phyloP scores from a whole-genome alignment of 2,888 invertebrate genomes.

The Lepidochitona cinerea region DNA sequence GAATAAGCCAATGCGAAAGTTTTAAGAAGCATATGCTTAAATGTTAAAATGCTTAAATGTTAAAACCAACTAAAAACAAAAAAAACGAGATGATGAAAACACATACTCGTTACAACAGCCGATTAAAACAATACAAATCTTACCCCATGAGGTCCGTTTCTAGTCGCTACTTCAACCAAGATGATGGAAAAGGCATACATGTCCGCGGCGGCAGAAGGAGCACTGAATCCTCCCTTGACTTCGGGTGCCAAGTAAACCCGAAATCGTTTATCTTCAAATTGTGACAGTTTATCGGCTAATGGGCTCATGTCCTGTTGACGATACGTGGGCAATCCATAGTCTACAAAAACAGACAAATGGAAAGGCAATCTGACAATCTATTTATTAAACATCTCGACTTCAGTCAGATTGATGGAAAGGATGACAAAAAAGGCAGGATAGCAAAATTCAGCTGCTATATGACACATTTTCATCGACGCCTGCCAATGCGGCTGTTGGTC shows the following conservation, averaged over 20 bases:
- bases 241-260: conserved; percentile 59
- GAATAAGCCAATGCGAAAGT: too few species aligned
- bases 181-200: conserved; percentile 60
- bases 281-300: conserved; percentile 27
- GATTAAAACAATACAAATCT: not conserved
- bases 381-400: too few species aligned
- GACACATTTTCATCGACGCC: too few species aligned
- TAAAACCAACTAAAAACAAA: not conserved
- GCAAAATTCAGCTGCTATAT: too few species aligned
- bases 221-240: conserved; percentile 10
- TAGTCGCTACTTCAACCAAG: conserved; percentile 58
- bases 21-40: too few species aligned
- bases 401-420: too few species aligned
- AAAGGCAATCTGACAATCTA: too few species aligned
- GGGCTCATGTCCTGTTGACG: conserved; percentile 32
- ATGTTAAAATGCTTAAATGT: too few species aligned
- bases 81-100: not conserved
- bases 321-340: conserved; percentile 45
- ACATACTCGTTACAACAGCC: not conserved
- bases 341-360: too few species aligned
- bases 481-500: too few species aligned
- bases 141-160: conserved; percentile 61
- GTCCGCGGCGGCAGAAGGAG: conserved; percentile 38
- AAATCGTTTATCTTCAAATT: conserved; percentile 29
- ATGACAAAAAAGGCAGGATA: too few species aligned